phyloP scores from a whole-genome alignment of 2,888 invertebrate genomes.

The Conus canariensis region DNA sequence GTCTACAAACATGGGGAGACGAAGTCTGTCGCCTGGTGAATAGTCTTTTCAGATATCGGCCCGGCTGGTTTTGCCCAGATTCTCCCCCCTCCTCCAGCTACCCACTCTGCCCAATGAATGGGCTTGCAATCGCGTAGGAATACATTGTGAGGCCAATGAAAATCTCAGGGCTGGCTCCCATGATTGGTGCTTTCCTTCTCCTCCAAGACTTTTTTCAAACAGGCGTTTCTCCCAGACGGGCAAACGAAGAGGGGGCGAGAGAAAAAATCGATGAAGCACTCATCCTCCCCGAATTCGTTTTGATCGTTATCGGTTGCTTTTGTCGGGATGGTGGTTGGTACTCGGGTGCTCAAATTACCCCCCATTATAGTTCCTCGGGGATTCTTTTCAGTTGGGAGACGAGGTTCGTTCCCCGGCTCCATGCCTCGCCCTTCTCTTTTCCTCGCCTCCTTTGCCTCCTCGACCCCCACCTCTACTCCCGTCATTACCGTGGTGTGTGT shows the following conservation, averaged over 20 bases:
- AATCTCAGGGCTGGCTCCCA: not conserved
- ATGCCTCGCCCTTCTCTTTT: not conserved
- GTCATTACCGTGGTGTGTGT: not conserved
- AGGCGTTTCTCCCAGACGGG: not conserved
- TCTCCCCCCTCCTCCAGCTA: slow-evolving; percentile 4
- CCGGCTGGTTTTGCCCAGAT: slow-evolving; percentile 1
- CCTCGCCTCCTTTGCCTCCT: too few relatives aligned
- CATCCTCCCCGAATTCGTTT: slow-evolving; percentile 5
- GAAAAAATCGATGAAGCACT: slow-evolving; percentile 21
- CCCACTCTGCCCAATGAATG: slow-evolving; percentile 23
- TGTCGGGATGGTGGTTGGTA: slow-evolving; percentile 22
- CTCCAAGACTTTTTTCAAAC: slow-evolving; percentile 27
- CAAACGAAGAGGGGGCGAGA: not conserved
- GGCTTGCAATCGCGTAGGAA: slow-evolving; percentile 37
- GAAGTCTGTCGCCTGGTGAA: not conserved
- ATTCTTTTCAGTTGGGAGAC: not conserved
- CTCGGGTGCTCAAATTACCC: slow-evolving; percentile 19
- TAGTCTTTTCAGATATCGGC: slow-evolving; percentile 26
- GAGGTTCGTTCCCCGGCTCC: not conserved
- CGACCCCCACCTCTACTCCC: not conserved
- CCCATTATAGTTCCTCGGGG: slow-evolving; percentile 3
- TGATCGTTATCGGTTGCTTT: slow-evolving; percentile 30
- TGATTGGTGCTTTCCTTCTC: slow-evolving; percentile 29
- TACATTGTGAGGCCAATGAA: slow-evolving; percentile 24
- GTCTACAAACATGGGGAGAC: slow-evolving; percentile 33